These are phyloP conservation scores for Halictus quadricinctus DNA, from an alignment of 2,888 invertebrate species.

Conservation along the genomic window DNA sequence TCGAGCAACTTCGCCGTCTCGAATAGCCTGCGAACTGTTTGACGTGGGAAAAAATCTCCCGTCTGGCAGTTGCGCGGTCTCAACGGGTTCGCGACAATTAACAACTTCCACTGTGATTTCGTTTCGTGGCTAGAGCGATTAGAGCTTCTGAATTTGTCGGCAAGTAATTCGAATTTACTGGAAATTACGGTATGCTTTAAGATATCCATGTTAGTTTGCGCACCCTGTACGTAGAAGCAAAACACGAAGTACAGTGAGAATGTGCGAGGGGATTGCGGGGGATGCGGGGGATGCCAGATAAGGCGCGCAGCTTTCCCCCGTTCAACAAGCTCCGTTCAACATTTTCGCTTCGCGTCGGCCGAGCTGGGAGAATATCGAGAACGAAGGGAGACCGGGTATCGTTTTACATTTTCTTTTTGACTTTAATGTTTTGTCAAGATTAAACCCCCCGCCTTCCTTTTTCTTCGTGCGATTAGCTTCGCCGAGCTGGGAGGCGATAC, in stretches of 20 bases:
- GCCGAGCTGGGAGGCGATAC: constrained; percentile 9
- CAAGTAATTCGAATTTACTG: too few species aligned
- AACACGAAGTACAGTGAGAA: constrained; percentile 1
- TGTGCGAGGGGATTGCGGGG: background rate
- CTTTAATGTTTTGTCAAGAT: constrained; percentile 18
- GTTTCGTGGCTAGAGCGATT: background rate
- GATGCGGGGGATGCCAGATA: background rate
- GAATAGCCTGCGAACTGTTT: background rate
- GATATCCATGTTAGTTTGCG: background rate
- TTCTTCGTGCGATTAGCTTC: background rate
- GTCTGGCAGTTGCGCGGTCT: background rate
- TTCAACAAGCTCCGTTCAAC: background rate
- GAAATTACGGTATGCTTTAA: too few species aligned
- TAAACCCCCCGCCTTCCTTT: constrained; percentile 2
- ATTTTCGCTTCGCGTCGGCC: constrained; percentile 6
- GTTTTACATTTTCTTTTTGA: constrained; percentile 33
- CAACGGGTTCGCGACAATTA: background rate
- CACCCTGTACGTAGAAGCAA: background rate
- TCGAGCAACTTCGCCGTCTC: background rate
- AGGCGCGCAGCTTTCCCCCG: background rate
- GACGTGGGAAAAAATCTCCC: background rate
- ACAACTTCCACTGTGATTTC: background rate
- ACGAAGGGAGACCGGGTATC: background rate
- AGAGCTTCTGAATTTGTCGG: background rate
- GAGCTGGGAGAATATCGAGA: constrained; percentile 1